Evolutionary conservation across 2,888 invertebrate species (phyloP).

Genomic region (Mesochorus sp.): DNA sequence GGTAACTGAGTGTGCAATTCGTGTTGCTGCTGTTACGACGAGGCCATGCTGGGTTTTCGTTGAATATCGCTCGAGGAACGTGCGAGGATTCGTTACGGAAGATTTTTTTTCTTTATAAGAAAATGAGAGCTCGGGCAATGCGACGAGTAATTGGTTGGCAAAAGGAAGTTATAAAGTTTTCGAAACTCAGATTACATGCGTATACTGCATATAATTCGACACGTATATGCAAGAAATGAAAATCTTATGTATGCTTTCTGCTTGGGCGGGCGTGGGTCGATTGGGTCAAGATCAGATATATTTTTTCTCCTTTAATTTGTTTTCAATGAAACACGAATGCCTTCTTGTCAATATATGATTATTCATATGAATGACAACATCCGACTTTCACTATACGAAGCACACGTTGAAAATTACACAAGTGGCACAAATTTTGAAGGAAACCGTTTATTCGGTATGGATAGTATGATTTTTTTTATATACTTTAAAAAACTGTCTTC

Average conservation of each 20-base stretch:
- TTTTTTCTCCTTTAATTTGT: conserved; percentile 13
- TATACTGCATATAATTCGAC: neutral
- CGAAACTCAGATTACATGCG: conserved; percentile 32
- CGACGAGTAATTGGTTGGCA: conserved; percentile 43
- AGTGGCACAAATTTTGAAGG: neutral
- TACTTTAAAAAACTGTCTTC: too few relatives aligned
- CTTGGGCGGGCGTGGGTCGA: conserved; percentile 22
- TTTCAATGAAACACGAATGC: conserved; percentile 22
- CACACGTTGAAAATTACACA: conserved; percentile 12
- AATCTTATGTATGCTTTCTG: neutral
- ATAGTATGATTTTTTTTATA: too few relatives aligned
- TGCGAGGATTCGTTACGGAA: conserved; percentile 45
- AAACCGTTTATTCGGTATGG: neutral
- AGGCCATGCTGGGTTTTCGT: neutral
- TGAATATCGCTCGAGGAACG: conserved; percentile 25
- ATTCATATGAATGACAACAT: neutral
- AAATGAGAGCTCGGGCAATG: conserved; percentile 28
- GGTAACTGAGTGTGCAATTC: conserved; percentile 46
- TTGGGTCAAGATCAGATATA: conserved; percentile 7
- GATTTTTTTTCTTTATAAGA: conserved; percentile 22
- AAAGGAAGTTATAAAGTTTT: conserved; percentile 39
- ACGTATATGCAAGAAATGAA: conserved; percentile 5
- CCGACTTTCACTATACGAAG: conserved; percentile 31
- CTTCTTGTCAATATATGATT: conserved; percentile 8
- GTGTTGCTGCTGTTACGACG: conserved; percentile 17